Evolutionary conservation across 1,140 invertebrate genomes (phyloP).

Genomic region (Coelopa frigida): DNA sequence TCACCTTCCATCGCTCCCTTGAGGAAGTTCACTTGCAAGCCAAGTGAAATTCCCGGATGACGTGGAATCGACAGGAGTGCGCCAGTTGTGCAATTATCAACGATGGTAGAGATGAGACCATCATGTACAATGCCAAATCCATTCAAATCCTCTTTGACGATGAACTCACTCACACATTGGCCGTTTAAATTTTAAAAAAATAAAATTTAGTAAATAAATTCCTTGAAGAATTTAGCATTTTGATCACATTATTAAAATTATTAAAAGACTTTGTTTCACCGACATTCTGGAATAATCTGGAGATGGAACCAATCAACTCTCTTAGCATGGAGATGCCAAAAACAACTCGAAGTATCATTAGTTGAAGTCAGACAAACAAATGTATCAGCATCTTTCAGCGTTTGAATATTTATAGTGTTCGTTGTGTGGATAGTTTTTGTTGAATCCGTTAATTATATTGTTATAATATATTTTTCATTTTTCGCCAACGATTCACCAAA

Average conservation of each 20-base stretch:
- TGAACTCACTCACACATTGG: conserved; percentile 54
- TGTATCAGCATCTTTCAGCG: too few species aligned
- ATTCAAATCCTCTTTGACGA: conserved; percentile 74
- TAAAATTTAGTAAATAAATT: conserved; percentile 29
- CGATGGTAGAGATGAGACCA: conserved; percentile 72
- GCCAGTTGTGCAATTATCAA: conserved; percentile 76
- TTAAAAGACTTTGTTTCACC: conserved; percentile 38
- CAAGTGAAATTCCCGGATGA: conserved; percentile 63
- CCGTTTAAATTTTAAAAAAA: conserved; percentile 10
- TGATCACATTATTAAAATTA: conserved; percentile 46
- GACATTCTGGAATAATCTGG: conserved; percentile 26
- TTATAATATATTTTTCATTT: too few species aligned
- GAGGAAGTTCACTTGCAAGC: conserved; percentile 66
- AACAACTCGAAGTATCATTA: too few species aligned
- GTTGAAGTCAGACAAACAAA: too few species aligned
- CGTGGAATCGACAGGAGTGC: conserved; percentile 62
- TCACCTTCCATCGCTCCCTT: conserved; percentile 69
- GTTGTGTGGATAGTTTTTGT: too few species aligned
- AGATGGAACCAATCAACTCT: too few species aligned
- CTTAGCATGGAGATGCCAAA: too few species aligned
- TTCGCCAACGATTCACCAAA: too few species aligned
- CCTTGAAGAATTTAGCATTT: too few species aligned
- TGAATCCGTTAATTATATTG: too few species aligned
- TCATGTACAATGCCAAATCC: conserved; percentile 69
- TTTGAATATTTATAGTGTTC: too few species aligned